Base-by-base conservation (phyloP, 2,888 invertebrate species). In the Anagyrus pseudococci region DNA sequence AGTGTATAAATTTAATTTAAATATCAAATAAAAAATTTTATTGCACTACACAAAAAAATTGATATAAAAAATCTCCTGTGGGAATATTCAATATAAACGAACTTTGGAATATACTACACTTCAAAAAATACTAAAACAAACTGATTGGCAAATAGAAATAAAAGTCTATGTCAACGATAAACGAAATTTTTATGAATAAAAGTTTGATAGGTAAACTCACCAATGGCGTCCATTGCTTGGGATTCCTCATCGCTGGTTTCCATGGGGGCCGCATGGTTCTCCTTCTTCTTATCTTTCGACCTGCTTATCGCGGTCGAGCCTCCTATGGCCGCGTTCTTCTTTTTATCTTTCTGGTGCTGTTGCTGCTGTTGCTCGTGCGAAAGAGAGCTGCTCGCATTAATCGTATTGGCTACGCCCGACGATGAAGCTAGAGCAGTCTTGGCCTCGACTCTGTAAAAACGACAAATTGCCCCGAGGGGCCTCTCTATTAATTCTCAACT, bases 181-280 rank as follows among this genome's bases (percentile, higher is more conserved):
- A n/a, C n/a, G n/a, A n/a, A n/a, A n/a, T n/a, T n/a, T n/a, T n/a
- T n/a, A n/a, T n/a, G n/a, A n/a, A n/a, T n/a, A n/a, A n/a, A n/a
- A n/a, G n/a, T n/a, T n/a, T n/a, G n/a, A n/a, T n/a, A n/a, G n/a
- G n/a, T n/a, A n/a, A 26, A 78, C 80, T 79, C 67, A 79, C 80
- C 79, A 54, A 76, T 73, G n/a, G 73, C 69, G 63, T 80, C 80
- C 60, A 74, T 72, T 4, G 74, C 68, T 62, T 80, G 80, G 20
- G 82, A 78, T 62, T 84, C 84, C 59, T 88, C 87, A 69, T 87
- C 87, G 69, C 86, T 87, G 29, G 84, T 84, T 68, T 86, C 87
- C 78, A 85, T 83, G 1, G 80, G 76, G 41, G 75, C 73, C 61
- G 82, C 80, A 69, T 83, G 83, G 56, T 82, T 83, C 58, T 82